These are phyloP conservation scores for Eurosta solidaginis DNA, from an alignment of 1,140 invertebrate genomes.

Conservation along the genomic window DNA sequence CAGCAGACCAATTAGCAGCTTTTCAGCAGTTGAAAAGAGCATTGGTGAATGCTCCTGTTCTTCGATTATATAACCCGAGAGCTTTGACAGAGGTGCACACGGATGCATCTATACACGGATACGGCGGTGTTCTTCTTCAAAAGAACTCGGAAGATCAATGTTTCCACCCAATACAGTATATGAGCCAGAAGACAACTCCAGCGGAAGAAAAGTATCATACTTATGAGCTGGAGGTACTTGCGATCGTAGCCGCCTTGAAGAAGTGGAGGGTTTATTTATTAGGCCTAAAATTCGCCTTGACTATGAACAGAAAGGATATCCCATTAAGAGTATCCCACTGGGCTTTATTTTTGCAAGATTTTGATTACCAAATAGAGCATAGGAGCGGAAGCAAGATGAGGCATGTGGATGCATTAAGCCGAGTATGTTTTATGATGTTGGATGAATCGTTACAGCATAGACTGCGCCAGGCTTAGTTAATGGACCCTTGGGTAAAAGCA, in stretches of 20 bases:
- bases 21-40: constrained; percentile 44
- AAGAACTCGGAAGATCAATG: background rate
- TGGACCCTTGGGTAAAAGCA: too few species aligned
- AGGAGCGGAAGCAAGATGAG: constrained; percentile 37
- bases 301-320: constrained; percentile 11
- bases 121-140: too few species aligned
- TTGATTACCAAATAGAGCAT: constrained; percentile 44
- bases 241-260: constrained; percentile 27
- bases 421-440: too few species aligned
- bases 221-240: constrained; percentile 43
- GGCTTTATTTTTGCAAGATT: constrained; percentile 44
- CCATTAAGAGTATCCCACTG: constrained; percentile 46
- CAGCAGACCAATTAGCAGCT: constrained; percentile 30
- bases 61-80: constrained; percentile 39
- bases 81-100: constrained; percentile 53
- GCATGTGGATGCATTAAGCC: constrained; percentile 48
- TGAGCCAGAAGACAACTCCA: constrained; percentile 33
- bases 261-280: too few species aligned
- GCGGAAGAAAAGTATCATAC: constrained; percentile 41
- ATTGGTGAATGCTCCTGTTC: constrained; percentile 42
- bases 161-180: constrained; percentile 30
- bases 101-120: constrained; percentile 32
- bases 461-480: too few species aligned
- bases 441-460: too few species aligned
- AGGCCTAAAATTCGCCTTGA: constrained; percentile 36